Evolutionary conservation across 2,113 vertebrate species (phyloP), one percentile per base, ranked within the genome.

Genomic region (Salvator merianae): DNA sequence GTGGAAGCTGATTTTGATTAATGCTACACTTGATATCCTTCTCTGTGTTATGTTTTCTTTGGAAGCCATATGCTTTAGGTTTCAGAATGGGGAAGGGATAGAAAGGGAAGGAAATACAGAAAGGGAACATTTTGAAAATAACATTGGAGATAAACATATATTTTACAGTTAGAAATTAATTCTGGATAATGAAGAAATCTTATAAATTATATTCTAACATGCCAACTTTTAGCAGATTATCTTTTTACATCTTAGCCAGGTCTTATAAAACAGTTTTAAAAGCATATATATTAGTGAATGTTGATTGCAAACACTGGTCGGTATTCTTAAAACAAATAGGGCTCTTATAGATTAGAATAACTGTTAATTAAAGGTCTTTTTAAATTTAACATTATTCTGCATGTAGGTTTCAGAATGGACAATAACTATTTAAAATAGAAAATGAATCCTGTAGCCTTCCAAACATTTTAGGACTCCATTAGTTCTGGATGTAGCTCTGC

Each of bases 1-100:
- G 40, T 85, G 34, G 24, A 2, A 40, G 1, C 22, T 84, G 65
- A 50, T 9, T 87, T 90, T 92, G 88, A 89, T 90, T 91, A 93
- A 84, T 87, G 66, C 5, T 70, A 55, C 4, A 66, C 78, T 82
- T 88, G 38, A 74, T 92, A 90, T 81, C 84, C n/a, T 5, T 34
- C 70, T 85, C 6, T 79, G 34, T 32, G 72, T 85, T 87, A 40
- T 38, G 70, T 81, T 91, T 88, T 77, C 26, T 16, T 81, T 88
- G 76, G 24, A 13, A 65, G 5, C 77, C 14, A 77, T 77, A 68
- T 5, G 74, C 66, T 30, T 53, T 53, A 84, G 6, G 78, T 86
- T 73, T 82, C 8, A 72, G 55, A 88, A 53, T 71, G n/a, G 4
- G 65, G 83, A 85, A 26, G 65, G 26, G 73, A 3, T 72, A 84